These are phyloP conservation scores for Dicrurus megarhynchus DNA, from an alignment of 2,113 vertebrate species.

Conservation along the genomic window DNA sequence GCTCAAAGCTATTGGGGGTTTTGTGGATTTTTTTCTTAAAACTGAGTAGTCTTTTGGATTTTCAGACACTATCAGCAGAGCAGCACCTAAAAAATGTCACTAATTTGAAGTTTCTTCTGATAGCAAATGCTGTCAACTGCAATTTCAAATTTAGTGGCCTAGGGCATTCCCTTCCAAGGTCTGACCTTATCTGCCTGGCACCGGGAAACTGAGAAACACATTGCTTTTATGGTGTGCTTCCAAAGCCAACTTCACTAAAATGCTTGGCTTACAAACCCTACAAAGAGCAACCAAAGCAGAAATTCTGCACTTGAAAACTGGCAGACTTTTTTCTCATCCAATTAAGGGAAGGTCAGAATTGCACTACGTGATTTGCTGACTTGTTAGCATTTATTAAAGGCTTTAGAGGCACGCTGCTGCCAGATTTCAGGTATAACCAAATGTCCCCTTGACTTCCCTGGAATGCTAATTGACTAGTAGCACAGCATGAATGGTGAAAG, in stretches of 20 bases:
- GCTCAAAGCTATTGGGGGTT: constrained; percentile 34
- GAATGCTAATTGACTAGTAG: constrained; percentile 31
- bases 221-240: background rate
- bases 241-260: background rate
- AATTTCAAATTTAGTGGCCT: constrained; percentile 14
- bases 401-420: constrained; percentile 40
- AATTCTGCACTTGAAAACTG: background rate
- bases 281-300: constrained; percentile 2
- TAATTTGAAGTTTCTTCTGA: constrained; percentile 22
- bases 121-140: background rate
- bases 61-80: background rate
- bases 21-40: background rate
- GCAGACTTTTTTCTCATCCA: background rate
- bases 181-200: constrained; percentile 49
- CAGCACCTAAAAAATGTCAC: constrained; percentile 20
- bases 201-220: background rate
- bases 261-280: constrained; percentile 21
- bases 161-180: background rate
- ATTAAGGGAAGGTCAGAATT: constrained; percentile 17
- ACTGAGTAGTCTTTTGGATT: constrained; percentile 13
- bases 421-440: constrained; percentile 65
- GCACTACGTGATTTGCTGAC: background rate
- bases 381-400: constrained; percentile 41
- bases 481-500: background rate
- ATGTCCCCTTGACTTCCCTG: constrained; percentile 29